Percentiles rank a stretch among this genome's conserved stretches.
phyloP scores from a whole-genome alignment of 2,797 vertebrate species.

The Argyrosomus regius region DNA sequence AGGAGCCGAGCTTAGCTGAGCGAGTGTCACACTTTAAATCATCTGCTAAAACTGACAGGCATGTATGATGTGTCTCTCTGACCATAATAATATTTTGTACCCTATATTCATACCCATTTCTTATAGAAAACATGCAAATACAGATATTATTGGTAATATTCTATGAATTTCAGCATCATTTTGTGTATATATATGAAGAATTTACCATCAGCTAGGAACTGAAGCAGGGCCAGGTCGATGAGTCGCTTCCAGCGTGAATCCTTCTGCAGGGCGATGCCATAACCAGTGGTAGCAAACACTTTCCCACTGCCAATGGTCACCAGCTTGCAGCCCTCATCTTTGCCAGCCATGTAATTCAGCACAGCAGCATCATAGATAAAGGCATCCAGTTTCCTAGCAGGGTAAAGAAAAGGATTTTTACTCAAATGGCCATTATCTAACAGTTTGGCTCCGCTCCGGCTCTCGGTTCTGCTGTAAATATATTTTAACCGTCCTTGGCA shows the following conservation, averaged over 20 bases:
- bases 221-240: conserved; percentile 96
- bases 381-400: conserved; percentile 94
- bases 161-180: background rate
- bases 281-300: conserved; percentile 97
- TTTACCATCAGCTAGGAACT: conserved; percentile 96
- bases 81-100: conserved; percentile 5
- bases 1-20: conserved; percentile 15
- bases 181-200: conserved; percentile 3
- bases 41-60: conserved; percentile 13
- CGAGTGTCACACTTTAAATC: conserved; percentile 31
- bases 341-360: conserved; percentile 99
- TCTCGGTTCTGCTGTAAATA: background rate
- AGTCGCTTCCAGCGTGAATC: conserved; percentile 95
- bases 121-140: background rate
- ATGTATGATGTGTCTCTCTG: background rate
- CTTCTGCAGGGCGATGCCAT: conserved; percentile 98
- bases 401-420: background rate
- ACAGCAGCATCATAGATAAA: conserved; percentile 97
- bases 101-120: conserved; percentile 14
- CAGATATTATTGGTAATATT: background rate
- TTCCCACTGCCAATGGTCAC: conserved; percentile 98
- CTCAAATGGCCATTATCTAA: conserved; percentile 12
- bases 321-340: conserved; percentile 98
- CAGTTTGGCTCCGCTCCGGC: conserved; percentile 1
- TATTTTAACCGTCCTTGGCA: conserved; percentile 6